Base-by-base conservation (phyloP, 1,140 invertebrate species). In the Aphaenogaster rudis region DNA sequence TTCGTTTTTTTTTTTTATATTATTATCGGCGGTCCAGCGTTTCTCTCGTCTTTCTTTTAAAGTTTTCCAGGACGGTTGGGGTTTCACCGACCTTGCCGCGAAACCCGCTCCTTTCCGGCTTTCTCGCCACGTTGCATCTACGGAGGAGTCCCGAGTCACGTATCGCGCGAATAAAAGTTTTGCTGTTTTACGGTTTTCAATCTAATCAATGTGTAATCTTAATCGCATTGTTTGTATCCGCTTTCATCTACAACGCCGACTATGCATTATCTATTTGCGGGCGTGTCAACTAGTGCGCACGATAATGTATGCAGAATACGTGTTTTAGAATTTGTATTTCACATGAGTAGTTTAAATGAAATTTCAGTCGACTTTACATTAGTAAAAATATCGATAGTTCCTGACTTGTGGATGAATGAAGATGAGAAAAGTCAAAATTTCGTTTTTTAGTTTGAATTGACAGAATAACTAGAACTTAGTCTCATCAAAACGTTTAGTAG, bases 51-150 rank as follows among this genome's bases (percentile, higher is more conserved):
- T 42, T 79, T 52, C 48, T 28, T 79, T 79, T 50, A 59, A 63
- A 87, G 64, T 8, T 69, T 69, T 90, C 59, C 64, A 76, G 71
- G 91, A 93, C 94, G 94, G 94, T 95, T 93, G 93, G 94, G 94
- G 93, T 95, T 95, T 95, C 93, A 94, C 91, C 93, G 90, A 94
- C 93, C 93, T 76, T 89, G 94, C 94, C 93, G 39, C 93, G 91
- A 92, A 92, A 92, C 93, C 93, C 91, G 94, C 94, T 94, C 94
- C 93, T 91, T 90, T 78, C 69, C 11, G 42, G 6, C 11, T 84
- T 39, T 61, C 39, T 63, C 42, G 33, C 42, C 54, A 50, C 69
- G 28, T 36, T 84, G 39, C 42, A 33, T 57, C 8, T 50, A 76
- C 8, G n/a, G 8, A n/a, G 13, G n/a, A 84, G 54, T 76, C 54